Conservation (phyloP, 1,140 invertebrate species). For the Brachionus calyciflorus region DNA sequence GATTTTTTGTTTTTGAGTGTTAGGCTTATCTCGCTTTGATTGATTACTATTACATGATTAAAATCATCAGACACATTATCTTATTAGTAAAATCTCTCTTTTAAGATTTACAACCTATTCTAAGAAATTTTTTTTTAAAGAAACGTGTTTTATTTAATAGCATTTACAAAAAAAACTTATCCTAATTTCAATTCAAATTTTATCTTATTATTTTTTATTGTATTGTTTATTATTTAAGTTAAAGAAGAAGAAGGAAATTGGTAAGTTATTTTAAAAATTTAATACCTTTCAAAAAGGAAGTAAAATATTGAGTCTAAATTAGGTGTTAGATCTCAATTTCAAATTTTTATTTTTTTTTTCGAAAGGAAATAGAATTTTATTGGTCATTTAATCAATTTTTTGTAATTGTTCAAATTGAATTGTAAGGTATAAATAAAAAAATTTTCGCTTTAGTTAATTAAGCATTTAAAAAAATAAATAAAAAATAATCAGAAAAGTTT, state of each 20-base stretch:
- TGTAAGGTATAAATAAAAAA: no score
- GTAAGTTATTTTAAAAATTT: slow-evolving; percentile 40
- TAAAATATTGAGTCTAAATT: slow-evolving; percentile 38
- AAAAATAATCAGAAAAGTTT: no score
- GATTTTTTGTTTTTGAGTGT: not conserved
- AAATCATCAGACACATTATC: slow-evolving; percentile 30
- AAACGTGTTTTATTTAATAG: not conserved
- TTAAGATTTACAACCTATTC: no score
- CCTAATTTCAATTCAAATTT: not conserved
- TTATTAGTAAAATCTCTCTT: slow-evolving; percentile 12
- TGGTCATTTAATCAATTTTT: no score
- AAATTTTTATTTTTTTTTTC: no score
- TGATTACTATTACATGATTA: not conserved
- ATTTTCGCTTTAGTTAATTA: no score
- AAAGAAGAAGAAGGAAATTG: not conserved
- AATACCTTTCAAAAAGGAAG: slow-evolving; percentile 25
- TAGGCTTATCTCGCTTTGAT: slow-evolving; percentile 38
- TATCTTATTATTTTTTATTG: slow-evolving; percentile 9
- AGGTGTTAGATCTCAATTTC: slow-evolving; percentile 13
- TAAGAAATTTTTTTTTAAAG: no score
- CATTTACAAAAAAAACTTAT: not conserved
- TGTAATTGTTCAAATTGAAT: no score
- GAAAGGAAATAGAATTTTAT: slow-evolving; percentile 11
- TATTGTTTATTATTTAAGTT: not conserved
- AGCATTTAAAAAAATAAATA: no score